phyloP scores from a whole-genome alignment of 2,113 vertebrate genomes.

The Nansenia antarctica region DNA sequence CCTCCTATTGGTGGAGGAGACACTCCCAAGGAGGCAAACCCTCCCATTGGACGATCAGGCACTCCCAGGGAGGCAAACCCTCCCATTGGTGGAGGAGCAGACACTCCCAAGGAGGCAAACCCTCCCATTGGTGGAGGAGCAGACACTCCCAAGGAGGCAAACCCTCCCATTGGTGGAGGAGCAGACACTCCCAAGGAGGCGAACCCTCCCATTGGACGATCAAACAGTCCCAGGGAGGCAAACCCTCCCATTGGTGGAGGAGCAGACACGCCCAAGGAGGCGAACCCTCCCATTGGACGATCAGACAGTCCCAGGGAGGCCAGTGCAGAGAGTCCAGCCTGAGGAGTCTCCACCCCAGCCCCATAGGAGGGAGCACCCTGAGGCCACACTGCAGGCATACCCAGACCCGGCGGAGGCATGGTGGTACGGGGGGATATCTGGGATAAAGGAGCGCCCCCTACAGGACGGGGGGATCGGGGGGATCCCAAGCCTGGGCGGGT shows the following conservation, averaged over 20 bases:
- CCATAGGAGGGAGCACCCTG: constrained; percentile 22
- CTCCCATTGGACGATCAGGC: neutral
- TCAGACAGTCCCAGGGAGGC: neutral
- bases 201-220: neutral
- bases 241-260: neutral
- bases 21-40: neutral
- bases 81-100: neutral
- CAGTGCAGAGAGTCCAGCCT: neutral
- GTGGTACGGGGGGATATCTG: constrained; percentile 14
- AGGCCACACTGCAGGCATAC: constrained; percentile 45
- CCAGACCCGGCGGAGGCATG: constrained; percentile 21
- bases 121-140: neutral
- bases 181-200: neutral
- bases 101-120: neutral
- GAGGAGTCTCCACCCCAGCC: constrained; percentile 15
- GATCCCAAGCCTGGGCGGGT: constrained; percentile 51
- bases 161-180: constrained; percentile 1
- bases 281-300: constrained; percentile 1
- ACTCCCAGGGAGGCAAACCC: neutral
- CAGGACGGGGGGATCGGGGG: constrained; percentile 54
- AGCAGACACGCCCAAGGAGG: neutral
- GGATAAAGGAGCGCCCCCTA: constrained; percentile 21
- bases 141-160: neutral
- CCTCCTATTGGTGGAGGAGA: neutral
- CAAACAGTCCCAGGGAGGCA: neutral